Evolutionary conservation across 1,140 invertebrate species (phyloP).

Genomic region (Chelonus insularis): DNA sequence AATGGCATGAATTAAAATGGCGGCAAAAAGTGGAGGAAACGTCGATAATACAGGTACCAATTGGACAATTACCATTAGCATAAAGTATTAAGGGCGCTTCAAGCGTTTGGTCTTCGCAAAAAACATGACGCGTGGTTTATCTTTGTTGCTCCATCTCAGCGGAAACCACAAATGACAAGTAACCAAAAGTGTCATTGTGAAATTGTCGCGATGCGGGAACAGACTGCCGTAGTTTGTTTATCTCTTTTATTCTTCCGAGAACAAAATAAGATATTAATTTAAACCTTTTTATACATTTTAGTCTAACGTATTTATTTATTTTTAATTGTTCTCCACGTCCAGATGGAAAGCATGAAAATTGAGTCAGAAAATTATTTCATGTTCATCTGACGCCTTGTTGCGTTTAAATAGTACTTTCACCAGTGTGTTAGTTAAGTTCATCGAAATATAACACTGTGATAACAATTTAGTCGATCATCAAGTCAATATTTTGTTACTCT

Average conservation of each 20-base stretch:
- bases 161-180: conserved; percentile 15
- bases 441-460: conserved; percentile 3
- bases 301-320: too few species aligned
- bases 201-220: conserved; percentile 7
- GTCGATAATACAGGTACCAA: too few species aligned
- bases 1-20: too few species aligned
- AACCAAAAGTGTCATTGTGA: conserved; percentile 6
- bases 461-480: conserved; percentile 1
- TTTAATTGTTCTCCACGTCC: too few species aligned
- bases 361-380: neutral
- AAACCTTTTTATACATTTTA: too few species aligned
- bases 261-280: neutral
- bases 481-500: neutral
- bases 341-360: neutral
- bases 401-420: conserved; percentile 7
- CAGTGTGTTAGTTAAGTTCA: conserved; percentile 11
- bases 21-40: too few species aligned
- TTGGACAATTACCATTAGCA: too few species aligned
- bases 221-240: conserved; percentile 2
- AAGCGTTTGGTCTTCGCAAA: neutral
- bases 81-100: neutral
- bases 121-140: conserved; percentile 9
- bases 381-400: neutral
- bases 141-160: conserved; percentile 11
- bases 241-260: neutral